Base-by-base conservation (phyloP, 2,888 invertebrate species). In the Lithophane socia region DNA sequence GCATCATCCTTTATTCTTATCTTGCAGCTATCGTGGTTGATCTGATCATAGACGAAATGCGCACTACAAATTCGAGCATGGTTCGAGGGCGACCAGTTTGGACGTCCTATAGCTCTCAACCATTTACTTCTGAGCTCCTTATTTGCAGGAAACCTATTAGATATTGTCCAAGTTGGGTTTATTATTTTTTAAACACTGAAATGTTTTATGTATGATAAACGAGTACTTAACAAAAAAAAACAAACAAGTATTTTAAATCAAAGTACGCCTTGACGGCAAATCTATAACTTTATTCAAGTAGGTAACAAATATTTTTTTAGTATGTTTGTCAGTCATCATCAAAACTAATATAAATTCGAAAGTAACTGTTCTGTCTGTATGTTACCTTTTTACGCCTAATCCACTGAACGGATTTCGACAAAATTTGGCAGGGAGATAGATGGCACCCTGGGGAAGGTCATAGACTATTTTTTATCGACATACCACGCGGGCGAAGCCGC, bases 21-120 rank as follows among this genome's bases (percentile, higher is more conserved):
- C 58, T 90, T 78, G 24, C 73, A 75, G 7, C 87, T 84, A 44
- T 88, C 90, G 66, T 85, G 84, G 29, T 88, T 90, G 4, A 92
- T 88, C 44, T 90, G 88, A 13, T 91, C 88, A 12, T 73, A n/a
- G 37, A 71, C 83, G 47, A 92, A 92, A 65, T 92, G 92, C 0
- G 72, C 77, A 56, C 91, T 92, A 65, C 92, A 92, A 24, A 92
- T 78, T 0, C 90, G 85, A 16, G 83, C 77, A 74, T 92, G 83
- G 18, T 49, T 84, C 0, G 91, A 87, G 12, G 92, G 92, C 0
- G 74, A 71, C 92, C 92, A 92, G 60, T 84, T 85, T 1, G 91
- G 90, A 13, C 92, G 86, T 0, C 92, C 92, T 56, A 92, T 92
- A 7, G 92, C 91, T 72, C 75, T 85, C n/a, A 92, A 63, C 92